Percentiles rank a stretch among this genome's conserved stretches.
Evolutionary conservation across 2,797 vertebrate species (phyloP).

Genomic region (Tiaroga cobitis): DNA sequence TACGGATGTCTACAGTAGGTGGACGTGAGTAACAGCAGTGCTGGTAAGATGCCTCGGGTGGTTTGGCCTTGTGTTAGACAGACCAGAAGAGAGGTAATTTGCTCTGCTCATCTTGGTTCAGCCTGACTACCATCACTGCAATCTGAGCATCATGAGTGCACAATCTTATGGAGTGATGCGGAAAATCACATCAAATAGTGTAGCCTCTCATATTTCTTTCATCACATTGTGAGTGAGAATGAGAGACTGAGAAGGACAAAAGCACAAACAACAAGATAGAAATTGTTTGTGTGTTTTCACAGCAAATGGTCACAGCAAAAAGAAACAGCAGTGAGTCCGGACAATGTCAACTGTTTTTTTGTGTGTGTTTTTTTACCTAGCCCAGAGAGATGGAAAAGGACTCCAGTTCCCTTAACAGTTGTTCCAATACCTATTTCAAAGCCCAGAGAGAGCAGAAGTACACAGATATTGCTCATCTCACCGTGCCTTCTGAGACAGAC

Average conservation of each 20-base stretch:
- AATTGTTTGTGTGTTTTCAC: slow-evolving; percentile 51
- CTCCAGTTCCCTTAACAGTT: slow-evolving; percentile 65
- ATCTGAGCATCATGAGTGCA: slow-evolving; percentile 19
- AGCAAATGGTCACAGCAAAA: slow-evolving; percentile 33
- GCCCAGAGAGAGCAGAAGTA: slow-evolving; percentile 56
- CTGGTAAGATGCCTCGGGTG: slow-evolving; percentile 59
- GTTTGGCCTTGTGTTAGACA: slow-evolving; percentile 63
- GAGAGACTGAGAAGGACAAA: slow-evolving; percentile 29
- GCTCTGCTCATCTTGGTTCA: slow-evolving; percentile 68
- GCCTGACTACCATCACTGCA: slow-evolving; percentile 60
- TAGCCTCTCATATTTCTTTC: slow-evolving; percentile 54
- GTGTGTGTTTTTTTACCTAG: slow-evolving; percentile 21
- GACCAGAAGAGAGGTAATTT: slow-evolving; percentile 62
- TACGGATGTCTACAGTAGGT: slow-evolving; percentile 55
- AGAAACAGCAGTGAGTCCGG: slow-evolving; percentile 57
- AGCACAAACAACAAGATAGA: slow-evolving; percentile 26
- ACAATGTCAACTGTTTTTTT: slow-evolving; percentile 65
- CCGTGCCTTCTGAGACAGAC: slow-evolving; percentile 33
- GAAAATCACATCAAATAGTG: slow-evolving; percentile 49
- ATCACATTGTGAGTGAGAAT: slow-evolving; percentile 40
- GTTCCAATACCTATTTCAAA: slow-evolving; percentile 63
- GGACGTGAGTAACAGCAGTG: slow-evolving; percentile 49
- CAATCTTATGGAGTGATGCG: slow-evolving; percentile 25
- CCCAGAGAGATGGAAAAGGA: slow-evolving; percentile 60
- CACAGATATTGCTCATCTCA: slow-evolving; percentile 50